Percentiles rank a stretch among this genome's conserved stretches.
Evolutionary conservation across 2,888 invertebrate genomes (phyloP).

Genomic region (Idaea biselata): DNA sequence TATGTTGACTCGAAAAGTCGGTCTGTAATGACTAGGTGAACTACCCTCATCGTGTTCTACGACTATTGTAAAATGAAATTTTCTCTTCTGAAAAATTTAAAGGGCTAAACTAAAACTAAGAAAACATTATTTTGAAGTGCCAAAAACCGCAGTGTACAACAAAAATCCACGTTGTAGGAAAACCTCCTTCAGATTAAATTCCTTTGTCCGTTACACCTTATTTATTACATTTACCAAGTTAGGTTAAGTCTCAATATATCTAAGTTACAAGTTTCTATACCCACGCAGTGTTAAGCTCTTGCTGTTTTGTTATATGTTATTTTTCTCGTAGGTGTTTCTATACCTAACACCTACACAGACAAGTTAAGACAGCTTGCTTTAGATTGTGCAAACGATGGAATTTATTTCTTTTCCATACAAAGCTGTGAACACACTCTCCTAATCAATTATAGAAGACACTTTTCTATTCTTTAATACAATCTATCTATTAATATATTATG

Average conservation of each 20-base stretch:
- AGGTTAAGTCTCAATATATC: background rate
- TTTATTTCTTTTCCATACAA: too few relatives aligned
- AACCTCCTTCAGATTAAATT: background rate
- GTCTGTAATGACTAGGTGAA: too few relatives aligned
- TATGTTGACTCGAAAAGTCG: background rate
- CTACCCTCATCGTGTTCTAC: background rate
- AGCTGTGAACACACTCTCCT: too few relatives aligned
- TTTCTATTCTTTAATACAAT: too few relatives aligned
- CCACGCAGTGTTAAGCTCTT: background rate
- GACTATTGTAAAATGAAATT: background rate
- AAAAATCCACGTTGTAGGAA: background rate
- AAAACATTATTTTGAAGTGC: background rate
- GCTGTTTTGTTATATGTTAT: too few relatives aligned
- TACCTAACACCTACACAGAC: too few relatives aligned
- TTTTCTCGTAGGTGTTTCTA: too few relatives aligned
- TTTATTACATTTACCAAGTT: background rate
- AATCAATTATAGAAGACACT: too few relatives aligned
- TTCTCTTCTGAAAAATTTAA: background rate
- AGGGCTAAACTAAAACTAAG: background rate
- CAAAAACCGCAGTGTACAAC: background rate
- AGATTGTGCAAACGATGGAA: too few relatives aligned
- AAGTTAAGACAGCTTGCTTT: too few relatives aligned
- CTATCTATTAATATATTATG: too few relatives aligned
- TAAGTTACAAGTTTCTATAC: background rate
- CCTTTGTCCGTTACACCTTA: background rate